Base-by-base conservation (phyloP, 2,113 vertebrate species). In the Rhinogobius similis region DNA sequence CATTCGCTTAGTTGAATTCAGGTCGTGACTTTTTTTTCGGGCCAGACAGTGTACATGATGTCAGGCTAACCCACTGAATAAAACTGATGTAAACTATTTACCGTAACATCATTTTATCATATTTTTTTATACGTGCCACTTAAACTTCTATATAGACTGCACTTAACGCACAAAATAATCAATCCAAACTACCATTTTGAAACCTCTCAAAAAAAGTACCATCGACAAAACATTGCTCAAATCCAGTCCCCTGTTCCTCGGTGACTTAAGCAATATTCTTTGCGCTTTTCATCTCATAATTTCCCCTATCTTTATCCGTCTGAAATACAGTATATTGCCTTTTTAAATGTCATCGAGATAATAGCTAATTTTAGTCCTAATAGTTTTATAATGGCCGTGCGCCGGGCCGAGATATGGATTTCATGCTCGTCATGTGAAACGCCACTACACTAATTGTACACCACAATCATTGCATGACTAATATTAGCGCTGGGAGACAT, bases 351-450 rank as follows among this genome's bases (percentile, higher is more conserved):
- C 58, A 61, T 38, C 10, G 27, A 61, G 29, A 61, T 61, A 61
- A 61, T 36, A 32, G 58, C 58, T 61, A 36, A 61, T 61, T 36
- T 32, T 38, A 61, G 58, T 38, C 27, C 18, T 61, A 36, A 61
- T 61, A 21, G 58, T 36, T 61, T 61, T 21, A 36, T 61, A 61
- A 61, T 61, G 20, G 62, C 62, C 21, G 5, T 38, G 75, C 66
- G 12, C 58, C 18, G 32, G 53, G 29, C 20, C 44, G 23, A 50
- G 67, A 53, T 62, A 10, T 74, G 52, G 21, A 20, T 16, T 26
- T 5, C 14, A 26, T 36, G 46, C 63, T 38, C 3, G 21, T 64
- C 43, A 39, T 20, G 88, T 87, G 80, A 93, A 89, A 93, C 93
- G 92, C 89, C 75, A 68, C 59, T 55, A 29, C 27, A 53, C 21